Evolutionary conservation across 2,888 invertebrate genomes (phyloP).

Genomic region (Sussaba pulchella): DNA sequence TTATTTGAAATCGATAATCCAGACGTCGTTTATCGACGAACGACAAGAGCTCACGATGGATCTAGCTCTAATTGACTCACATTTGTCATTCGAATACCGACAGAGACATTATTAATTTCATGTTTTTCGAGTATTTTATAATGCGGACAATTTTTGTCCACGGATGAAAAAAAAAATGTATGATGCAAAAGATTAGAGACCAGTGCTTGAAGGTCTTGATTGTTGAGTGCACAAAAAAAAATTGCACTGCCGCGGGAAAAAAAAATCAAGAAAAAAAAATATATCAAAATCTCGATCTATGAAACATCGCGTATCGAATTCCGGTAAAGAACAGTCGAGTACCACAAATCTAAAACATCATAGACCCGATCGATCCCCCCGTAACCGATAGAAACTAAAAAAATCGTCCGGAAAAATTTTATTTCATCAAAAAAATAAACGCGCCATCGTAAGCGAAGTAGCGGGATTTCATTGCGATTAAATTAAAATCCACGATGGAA

Average conservation of each 20-base stretch:
- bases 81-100: neutral
- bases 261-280: too few relatives aligned
- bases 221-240: neutral
- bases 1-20: neutral
- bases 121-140: too few relatives aligned
- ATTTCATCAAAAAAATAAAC: neutral
- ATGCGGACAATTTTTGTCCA: neutral
- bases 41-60: conserved; percentile 24
- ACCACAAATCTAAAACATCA: conserved; percentile 6
- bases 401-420: too few relatives aligned
- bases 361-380: neutral
- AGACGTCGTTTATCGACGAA: conserved; percentile 25
- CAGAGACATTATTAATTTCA: too few relatives aligned
- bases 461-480: conserved; percentile 52
- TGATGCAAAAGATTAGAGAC: neutral
- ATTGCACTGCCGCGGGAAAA: neutral
- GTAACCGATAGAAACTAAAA: neutral
- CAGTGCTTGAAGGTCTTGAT: neutral
- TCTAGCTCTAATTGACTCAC: neutral
- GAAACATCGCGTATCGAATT: conserved; percentile 27
- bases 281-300: too few relatives aligned
- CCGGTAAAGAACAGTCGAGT: conserved; percentile 18
- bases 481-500: conserved; percentile 61
- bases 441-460: neutral
- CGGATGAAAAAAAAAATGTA: neutral